Evolutionary conservation across 2,888 invertebrate species (phyloP), one percentile per base, ranked within the genome.

Genomic region (Lepidochitona cinerea): DNA sequence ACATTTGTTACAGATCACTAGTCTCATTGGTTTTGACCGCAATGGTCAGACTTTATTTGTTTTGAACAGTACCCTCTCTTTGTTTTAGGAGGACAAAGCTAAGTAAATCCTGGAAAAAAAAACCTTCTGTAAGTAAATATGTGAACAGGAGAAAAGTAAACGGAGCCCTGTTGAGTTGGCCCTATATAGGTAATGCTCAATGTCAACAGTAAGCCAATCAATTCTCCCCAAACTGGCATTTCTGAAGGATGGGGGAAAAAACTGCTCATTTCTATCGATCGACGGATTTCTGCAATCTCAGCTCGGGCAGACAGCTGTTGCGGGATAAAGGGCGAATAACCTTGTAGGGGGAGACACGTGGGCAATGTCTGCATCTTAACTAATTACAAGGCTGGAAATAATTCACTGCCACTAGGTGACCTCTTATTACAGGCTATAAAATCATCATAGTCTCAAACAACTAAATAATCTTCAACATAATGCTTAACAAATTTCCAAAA

Each of bases 151-250:
- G 59, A 12, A 29, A 26, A 26, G 32, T 14, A 23, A 59, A 59
- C 23, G 29, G 14, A 23, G 29, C 23, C 23, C 59, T 59, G 29
- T 59, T 59, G 59, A 29, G 59, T 23, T 32, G 12, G 12, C 32
- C 59, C 26, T 29, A 59, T 59, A 32, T 59, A 59, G 59, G 59
- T 59, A 59, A 59, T 59, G 59, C 59, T 29, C 18, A 59, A 59
- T 4, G 59, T 59, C 23, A 59, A 59, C 59, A 59, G 14, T 59
- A 23, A 23, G 26, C 59, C 59, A 32, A 59, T 59, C 59, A 59
- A 59, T 59, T 59, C 29, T 59, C 59, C n/a, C 29, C 59, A 59
- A 59, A 59, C 59, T 59, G 59, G 59, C 59, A 59, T 59, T 59
- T 59, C 59, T 59, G 49, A 59, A 59, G 23, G n/a, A n/a, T n/a